A percentile compares a stretch with the other conserved stretches of the same genome.
phyloP scores from a whole-genome alignment of 2,113 vertebrate species.

The Oreochromis tanganicae region DNA sequence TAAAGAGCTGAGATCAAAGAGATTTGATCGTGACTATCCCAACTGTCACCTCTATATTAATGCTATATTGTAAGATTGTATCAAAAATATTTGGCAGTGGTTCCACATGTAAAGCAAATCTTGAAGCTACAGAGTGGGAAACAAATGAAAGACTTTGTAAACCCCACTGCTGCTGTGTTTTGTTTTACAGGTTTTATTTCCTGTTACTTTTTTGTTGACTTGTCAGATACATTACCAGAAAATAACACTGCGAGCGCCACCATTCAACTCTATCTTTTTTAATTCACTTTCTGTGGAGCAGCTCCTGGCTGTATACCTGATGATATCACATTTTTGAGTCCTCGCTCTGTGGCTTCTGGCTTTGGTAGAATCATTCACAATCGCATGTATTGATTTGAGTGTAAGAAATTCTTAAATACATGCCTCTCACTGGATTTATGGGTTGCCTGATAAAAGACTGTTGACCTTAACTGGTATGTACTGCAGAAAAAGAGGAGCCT shows the following conservation, averaged over 20 bases:
- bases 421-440: background rate
- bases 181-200: background rate
- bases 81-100: background rate
- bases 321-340: background rate
- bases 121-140: background rate
- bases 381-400: conserved; percentile 1
- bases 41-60: accelerated
- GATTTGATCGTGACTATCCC: accelerated
- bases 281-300: background rate
- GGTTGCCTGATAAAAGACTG: background rate
- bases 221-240: background rate
- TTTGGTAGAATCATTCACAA: background rate
- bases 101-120: background rate
- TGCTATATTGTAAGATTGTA: background rate
- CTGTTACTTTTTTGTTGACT: background rate
- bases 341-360: background rate
- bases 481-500: background rate
- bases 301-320: background rate
- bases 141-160: background rate
- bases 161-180: background rate
- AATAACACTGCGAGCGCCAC: background rate
- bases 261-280: background rate
- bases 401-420: background rate
- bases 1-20: background rate
- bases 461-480: background rate